phyloP scores from a whole-genome alignment of 64 coral and sea anemone genomes.

The Pachyseris speciosa region DNA sequence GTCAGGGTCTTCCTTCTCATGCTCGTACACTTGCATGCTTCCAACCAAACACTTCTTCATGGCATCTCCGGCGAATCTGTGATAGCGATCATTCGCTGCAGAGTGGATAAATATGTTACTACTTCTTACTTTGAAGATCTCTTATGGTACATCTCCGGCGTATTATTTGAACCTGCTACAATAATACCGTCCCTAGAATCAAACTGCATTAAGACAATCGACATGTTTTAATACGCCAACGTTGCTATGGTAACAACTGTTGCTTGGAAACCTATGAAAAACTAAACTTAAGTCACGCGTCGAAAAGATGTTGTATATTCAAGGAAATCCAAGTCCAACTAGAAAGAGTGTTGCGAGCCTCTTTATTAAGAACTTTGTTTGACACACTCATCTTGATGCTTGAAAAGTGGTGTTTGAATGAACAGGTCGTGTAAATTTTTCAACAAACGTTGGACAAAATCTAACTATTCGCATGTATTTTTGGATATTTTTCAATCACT shows the following conservation, averaged over 20 bases:
- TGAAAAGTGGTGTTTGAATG: no score
- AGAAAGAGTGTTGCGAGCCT: no score
- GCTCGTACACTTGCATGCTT: conserved; percentile 4
- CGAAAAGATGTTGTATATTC: not conserved
- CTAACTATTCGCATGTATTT: not conserved
- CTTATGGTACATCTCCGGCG: not conserved
- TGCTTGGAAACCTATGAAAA: no score
- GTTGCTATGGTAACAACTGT: not conserved
- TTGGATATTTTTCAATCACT: not conserved
- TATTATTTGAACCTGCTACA: no score
- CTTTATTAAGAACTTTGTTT: no score
- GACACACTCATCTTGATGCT: no score
- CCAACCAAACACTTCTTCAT: conserved; percentile 18
- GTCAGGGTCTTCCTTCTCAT: conserved; percentile 3
- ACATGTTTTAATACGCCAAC: not conserved
- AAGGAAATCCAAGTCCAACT: no score
- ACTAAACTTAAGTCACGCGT: no score
- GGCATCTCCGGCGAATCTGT: conserved; percentile 28
- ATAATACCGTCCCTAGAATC: not conserved
- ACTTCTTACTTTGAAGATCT: conserved; percentile 20
- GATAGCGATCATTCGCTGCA: conserved; percentile 35
- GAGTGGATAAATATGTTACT: conserved; percentile 20
- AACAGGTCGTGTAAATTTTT: conserved; percentile 14
- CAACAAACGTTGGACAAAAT: conserved; percentile 10
- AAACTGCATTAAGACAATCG: not conserved